Percentiles rank a stretch among this genome's conserved stretches.
phyloP scores from a whole-genome alignment of 37 sponge, comb jelly and placozoan species.

The Chondrilla cf. caribensis region DNA sequence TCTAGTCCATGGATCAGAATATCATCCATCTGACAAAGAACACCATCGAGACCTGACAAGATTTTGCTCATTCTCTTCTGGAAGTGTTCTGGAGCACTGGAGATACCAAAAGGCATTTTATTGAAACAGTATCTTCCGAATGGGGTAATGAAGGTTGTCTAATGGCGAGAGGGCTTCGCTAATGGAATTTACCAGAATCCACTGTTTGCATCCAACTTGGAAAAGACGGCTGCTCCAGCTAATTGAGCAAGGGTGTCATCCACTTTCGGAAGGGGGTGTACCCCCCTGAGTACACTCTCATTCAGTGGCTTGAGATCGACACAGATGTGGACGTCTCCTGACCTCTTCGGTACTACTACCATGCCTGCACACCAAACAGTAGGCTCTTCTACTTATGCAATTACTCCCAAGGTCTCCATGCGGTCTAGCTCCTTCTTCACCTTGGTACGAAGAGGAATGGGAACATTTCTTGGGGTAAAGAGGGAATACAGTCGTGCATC shows the following conservation, averaged over 20 bases:
- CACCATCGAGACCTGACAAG: conserved; percentile 38
- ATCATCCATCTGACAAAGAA: conserved; percentile 44
- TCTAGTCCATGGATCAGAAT: conserved; percentile 33
- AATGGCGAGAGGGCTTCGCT: not conserved
- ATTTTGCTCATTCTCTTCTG: conserved; percentile 21
- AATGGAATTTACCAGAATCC: conserved; percentile 55
- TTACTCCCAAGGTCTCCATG: conserved; percentile 45
- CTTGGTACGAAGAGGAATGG: conserved; percentile 34
- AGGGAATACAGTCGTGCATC: conserved; percentile 33
- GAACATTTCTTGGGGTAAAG: conserved; percentile 38
- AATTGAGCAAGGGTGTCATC: conserved; percentile 53
- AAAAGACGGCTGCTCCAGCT: conserved; percentile 44
- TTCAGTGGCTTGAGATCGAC: conserved; percentile 46
- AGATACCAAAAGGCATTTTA: conserved; percentile 23
- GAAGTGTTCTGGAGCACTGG: conserved; percentile 26
- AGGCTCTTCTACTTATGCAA: conserved; percentile 44
- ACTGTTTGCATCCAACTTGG: conserved; percentile 51
- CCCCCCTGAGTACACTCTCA: conserved; percentile 40
- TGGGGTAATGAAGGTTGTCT: conserved; percentile 19
- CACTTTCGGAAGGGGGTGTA: conserved; percentile 51
- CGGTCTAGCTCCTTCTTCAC: conserved; percentile 18
- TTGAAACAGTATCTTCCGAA: conserved; percentile 13
- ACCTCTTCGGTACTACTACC: conserved; percentile 38
- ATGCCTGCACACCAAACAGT: conserved; percentile 65
- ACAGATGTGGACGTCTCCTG: conserved; percentile 42